These are phyloP conservation scores for Clepsis dumicolana DNA, from an alignment of 2,888 invertebrate genomes.

Conservation along the genomic window DNA sequence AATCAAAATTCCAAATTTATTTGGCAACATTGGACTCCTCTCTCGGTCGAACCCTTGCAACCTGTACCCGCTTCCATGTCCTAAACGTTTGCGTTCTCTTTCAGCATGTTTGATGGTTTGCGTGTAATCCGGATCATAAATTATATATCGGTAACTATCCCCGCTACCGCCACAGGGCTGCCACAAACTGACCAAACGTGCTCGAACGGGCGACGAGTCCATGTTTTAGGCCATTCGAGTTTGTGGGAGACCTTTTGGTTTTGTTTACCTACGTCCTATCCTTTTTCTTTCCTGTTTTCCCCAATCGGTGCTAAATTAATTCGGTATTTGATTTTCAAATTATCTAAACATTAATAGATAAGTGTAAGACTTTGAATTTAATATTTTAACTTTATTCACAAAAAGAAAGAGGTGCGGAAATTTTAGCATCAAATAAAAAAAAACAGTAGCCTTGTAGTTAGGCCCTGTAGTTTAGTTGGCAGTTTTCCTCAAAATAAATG, in stretches of 20 bases:
- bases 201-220: conserved; percentile 74
- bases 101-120: conserved; percentile 86
- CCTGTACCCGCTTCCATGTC: conserved; percentile 44
- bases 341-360: not conserved
- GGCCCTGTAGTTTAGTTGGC: too few species aligned
- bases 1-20: conserved; percentile 59
- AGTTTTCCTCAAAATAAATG: too few species aligned
- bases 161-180: conserved; percentile 59
- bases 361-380: not conserved
- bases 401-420: conserved; percentile 5
- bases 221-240: conserved; percentile 65
- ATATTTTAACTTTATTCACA: not conserved
- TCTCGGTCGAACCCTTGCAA: conserved; percentile 60
- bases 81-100: conserved; percentile 68
- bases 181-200: conserved; percentile 73
- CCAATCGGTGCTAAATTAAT: not conserved
- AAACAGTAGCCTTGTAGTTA: not conserved
- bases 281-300: conserved; percentile 9
- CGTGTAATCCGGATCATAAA: conserved; percentile 81
- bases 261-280: conserved; percentile 26
- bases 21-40: conserved; percentile 75
- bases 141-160: conserved; percentile 81
- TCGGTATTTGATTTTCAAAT: not conserved
- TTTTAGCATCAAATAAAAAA: not conserved
- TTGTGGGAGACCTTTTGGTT: conserved; percentile 71